Percentiles rank a stretch among this genome's conserved stretches.
phyloP scores from a whole-genome alignment of 2,888 invertebrate species.

The Strigamia crassipes region DNA sequence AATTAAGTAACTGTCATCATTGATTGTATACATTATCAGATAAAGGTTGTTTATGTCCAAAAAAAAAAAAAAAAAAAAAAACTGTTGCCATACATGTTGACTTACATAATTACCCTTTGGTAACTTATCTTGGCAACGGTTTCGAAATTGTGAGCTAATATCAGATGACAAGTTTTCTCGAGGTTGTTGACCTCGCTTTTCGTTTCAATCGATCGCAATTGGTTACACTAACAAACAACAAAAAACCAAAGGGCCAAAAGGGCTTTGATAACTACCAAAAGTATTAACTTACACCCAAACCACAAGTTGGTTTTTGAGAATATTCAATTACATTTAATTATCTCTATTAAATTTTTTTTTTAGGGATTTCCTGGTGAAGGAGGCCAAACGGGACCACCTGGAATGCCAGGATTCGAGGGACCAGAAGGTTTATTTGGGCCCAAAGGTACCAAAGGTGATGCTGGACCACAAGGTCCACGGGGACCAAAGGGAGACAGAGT shows the following conservation, averaged over 20 bases:
- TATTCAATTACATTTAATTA: too few species aligned
- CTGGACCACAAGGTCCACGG: conserved; percentile 77
- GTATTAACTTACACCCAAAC: neutral
- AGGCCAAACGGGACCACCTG: conserved; percentile 68
- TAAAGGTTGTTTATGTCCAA: conserved; percentile 6
- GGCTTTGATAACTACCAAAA: neutral
- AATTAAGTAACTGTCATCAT: conserved; percentile 1
- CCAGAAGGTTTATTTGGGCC: conserved; percentile 82
- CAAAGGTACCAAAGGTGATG: conserved; percentile 86
- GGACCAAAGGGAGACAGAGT: conserved; percentile 81
- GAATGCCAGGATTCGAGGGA: conserved; percentile 79
- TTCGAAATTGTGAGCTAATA: conserved; percentile 8
- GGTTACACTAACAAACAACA: neutral
- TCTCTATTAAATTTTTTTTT: neutral
- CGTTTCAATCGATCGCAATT: neutral
- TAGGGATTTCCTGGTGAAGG: conserved; percentile 68
- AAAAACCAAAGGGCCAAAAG: conserved; percentile 1
- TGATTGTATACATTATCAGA: neutral
- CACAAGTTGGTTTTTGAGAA: neutral
- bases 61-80: neutral
- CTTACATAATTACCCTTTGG: conserved; percentile 40
- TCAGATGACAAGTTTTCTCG: conserved; percentile 7
- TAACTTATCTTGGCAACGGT: conserved; percentile 26
- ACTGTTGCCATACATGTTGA: neutral
- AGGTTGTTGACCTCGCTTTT: conserved; percentile 14